A percentile compares a stretch with the other conserved stretches of the same genome.
Conservation (phyloP, 2,797 vertebrate species). For the Vireo griseus region DNA sequence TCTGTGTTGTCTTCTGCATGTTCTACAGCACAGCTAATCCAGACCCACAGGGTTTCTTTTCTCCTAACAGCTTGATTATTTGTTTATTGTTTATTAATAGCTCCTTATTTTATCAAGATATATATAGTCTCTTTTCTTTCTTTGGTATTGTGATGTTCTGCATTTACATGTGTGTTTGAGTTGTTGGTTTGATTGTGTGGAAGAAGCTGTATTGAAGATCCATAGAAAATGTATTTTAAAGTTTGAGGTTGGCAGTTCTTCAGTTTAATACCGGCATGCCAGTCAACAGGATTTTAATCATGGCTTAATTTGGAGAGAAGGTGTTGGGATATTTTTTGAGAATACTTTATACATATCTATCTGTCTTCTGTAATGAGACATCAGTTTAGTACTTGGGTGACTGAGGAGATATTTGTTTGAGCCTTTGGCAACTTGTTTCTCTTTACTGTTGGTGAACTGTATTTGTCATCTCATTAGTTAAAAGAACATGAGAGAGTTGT, state of each 20-base stretch:
- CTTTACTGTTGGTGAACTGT: background rate
- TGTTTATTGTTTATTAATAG: background rate
- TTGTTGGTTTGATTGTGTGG: background rate
- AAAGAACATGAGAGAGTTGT: background rate
- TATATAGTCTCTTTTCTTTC: background rate
- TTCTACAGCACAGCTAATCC: background rate
- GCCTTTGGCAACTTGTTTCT: background rate
- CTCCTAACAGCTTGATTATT: background rate
- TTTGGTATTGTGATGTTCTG: fast-evolving
- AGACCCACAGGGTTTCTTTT: background rate
- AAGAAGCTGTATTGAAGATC: background rate
- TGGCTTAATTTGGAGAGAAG: background rate
- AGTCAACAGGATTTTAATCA: background rate
- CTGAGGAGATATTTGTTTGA: background rate
- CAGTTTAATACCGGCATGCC: background rate
- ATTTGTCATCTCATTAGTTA: background rate
- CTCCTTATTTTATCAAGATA: background rate
- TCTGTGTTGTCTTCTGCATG: background rate
- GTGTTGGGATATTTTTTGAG: background rate
- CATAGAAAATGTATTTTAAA: background rate
- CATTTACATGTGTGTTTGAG: background rate
- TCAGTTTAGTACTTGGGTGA: background rate
- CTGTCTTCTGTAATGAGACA: background rate
- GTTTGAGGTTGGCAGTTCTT: background rate
- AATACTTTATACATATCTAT: background rate